A percentile compares a stretch with the other conserved stretches of the same genome.
Evolutionary conservation across 2,113 vertebrate species (phyloP).

Genomic region (Smithornis capensis): DNA sequence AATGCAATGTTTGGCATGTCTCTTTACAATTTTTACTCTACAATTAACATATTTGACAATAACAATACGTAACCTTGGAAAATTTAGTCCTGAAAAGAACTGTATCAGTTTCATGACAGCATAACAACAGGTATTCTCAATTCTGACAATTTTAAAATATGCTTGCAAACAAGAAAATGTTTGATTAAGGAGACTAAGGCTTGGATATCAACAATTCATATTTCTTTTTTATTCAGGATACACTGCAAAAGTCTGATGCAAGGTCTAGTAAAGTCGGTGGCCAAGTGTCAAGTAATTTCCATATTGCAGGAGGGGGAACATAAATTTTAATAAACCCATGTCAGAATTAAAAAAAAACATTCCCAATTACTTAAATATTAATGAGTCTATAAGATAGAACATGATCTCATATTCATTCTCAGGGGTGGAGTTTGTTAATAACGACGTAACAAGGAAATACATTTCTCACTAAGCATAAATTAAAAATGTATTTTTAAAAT

Average conservation of each 20-base stretch:
- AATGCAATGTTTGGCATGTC: neutral
- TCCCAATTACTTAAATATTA: neutral
- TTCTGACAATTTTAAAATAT: neutral
- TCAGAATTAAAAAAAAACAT: neutral
- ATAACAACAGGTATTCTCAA: neutral
- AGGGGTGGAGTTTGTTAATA: neutral
- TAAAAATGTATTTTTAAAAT: neutral
- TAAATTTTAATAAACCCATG: neutral
- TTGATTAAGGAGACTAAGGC: neutral
- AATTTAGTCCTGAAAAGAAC: neutral
- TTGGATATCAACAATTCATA: neutral
- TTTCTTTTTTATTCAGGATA: neutral
- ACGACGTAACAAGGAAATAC: neutral
- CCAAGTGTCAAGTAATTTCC: neutral
- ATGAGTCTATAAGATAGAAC: neutral
- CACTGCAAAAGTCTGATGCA: neutral
- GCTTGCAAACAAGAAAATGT: neutral
- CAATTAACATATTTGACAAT: neutral
- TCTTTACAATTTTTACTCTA: neutral
- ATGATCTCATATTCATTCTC: neutral
- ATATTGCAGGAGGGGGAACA: neutral
- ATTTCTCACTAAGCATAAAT: neutral
- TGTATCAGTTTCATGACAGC: rapidly evolving
- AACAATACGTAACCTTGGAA: neutral
- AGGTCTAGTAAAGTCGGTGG: neutral